A percentile compares a stretch with the other conserved stretches of the same genome.
phyloP scores from a whole-genome alignment of 2,888 invertebrate species.

The Corythucha ciliata region DNA sequence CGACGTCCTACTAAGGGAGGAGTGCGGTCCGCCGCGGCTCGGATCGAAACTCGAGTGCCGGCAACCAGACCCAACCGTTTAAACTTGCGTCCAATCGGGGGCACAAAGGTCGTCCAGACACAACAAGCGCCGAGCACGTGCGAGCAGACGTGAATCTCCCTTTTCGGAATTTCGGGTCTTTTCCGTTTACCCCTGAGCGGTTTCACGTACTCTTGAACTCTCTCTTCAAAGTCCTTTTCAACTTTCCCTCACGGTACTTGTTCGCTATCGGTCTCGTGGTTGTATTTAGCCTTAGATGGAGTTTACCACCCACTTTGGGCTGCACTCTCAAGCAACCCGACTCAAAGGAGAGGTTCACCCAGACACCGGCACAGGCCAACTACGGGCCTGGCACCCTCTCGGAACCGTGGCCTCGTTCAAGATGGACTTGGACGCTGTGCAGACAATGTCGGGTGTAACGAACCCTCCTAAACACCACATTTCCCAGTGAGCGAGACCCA shows the following conservation, averaged over 20 bases:
- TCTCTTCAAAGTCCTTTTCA: constrained; percentile 60
- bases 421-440: constrained; percentile 32
- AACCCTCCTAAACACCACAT: constrained; percentile 34
- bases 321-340: constrained; percentile 55
- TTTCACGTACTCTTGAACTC: constrained; percentile 48
- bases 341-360: constrained; percentile 40
- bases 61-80: no score
- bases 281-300: constrained; percentile 47
- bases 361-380: constrained; percentile 33
- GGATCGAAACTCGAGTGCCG: no score
- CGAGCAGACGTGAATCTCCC: no score
- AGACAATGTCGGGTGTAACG: no score
- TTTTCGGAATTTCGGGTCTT: no score
- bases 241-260: constrained; percentile 62
- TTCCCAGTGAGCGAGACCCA: no score
- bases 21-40: no score
- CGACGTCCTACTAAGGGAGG: no score
- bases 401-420: constrained; percentile 41
- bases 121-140: no score
- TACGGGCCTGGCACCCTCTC: constrained; percentile 41
- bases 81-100: no score
- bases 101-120: no score
- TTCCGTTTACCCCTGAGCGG: constrained; percentile 49
- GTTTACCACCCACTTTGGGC: constrained; percentile 54
- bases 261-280: constrained; percentile 60